Base-by-base conservation (phyloP, 1,140 invertebrate genomes). In the Globodera ellingtonae region DNA sequence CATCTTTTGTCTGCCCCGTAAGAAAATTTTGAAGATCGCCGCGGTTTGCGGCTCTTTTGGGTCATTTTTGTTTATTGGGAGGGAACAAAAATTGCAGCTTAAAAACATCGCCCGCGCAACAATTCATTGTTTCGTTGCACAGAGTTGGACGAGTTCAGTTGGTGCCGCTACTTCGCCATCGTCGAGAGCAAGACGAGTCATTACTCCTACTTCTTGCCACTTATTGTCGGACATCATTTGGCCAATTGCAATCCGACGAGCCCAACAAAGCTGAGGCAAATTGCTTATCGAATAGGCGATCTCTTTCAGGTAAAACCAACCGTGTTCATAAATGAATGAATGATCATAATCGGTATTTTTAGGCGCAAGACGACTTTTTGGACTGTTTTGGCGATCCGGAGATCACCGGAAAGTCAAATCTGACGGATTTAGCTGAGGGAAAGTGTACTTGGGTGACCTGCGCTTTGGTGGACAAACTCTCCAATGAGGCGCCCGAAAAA, bases 381-480 rank as follows among this genome's bases (percentile, higher is more conserved):
- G 96, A 98, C 89, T 96, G 94, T 88, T 98, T 94, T 89, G 96
- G 95, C 3, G 93, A 97, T 90, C 92, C 93, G 13, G 90, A 92
- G 35, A 91, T 94, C 0, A 96, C 93, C 7, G 96, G 95, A 4
- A 98, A 98, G 91, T 90, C 93, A 44, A 94, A 94, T 67, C 50
- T 72, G 46, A 95, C 93, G 5, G 97, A 98, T 88, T 97, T 98
- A 82, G 91, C 94, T 90, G 94, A 97, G 85, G 95, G 95, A 47
- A 98, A 98, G 91, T 98, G 97, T 90, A 93, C 95, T 0, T 98
- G 97, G 97, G 91, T 98, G 35, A 93, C 94, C 18, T 94, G 96
- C 18, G 93, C 95, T 21, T 95, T 96, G 24, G 90, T 98, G 73
- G 93, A 85, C 56, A 86, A 77, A 59, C 50, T 83, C 21, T 18